These are phyloP conservation scores for Aphelenchoides besseyi DNA, from an alignment of 1,140 invertebrate genomes.

Conservation along the genomic window DNA sequence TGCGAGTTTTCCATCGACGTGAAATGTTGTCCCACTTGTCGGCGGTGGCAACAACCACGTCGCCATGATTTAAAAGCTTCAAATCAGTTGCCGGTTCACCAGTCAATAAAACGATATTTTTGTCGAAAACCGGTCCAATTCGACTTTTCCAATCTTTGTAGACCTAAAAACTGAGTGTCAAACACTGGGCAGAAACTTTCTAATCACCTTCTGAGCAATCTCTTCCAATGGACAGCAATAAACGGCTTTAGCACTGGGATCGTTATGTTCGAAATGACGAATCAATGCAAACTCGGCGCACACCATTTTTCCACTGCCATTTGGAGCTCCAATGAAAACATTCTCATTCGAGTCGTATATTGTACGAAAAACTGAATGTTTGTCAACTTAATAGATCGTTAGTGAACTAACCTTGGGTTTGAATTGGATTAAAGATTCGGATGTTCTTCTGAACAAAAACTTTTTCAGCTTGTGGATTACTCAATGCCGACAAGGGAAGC, in stretches of 20 bases:
- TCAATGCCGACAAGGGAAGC: conserved; percentile 74
- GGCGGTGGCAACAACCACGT: conserved; percentile 90
- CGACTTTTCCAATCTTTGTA: conserved; percentile 86
- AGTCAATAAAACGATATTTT: conserved; percentile 85
- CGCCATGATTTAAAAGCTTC: conserved; percentile 76
- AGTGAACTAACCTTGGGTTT: conserved; percentile 75
- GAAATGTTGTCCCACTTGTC: conserved; percentile 99
- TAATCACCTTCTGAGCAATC: conserved; percentile 74
- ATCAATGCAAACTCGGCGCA: conserved; percentile 95
- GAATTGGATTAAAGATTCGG: conserved; percentile 94
- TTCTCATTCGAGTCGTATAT: conserved; percentile 98
- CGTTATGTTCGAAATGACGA: conserved; percentile 75
- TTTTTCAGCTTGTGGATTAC: conserved; percentile 79
- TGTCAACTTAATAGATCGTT: background rate
- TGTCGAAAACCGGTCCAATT: conserved; percentile 76
- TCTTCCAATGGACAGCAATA: conserved; percentile 88
- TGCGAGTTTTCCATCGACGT: conserved; percentile 93
- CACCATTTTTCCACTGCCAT: conserved; percentile 92
- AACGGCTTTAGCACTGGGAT: conserved; percentile 73
- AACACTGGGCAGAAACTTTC: background rate
- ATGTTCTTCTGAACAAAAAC: conserved; percentile 79
- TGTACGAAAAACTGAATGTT: conserved; percentile 82
- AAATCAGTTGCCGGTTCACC: conserved; percentile 96
- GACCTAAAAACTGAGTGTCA: conserved; percentile 64
- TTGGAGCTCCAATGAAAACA: conserved; percentile 94